These are phyloP conservation scores for Tetramorium bicarinatum DNA, from an alignment of 2,888 invertebrate genomes.

Conservation along the genomic window DNA sequence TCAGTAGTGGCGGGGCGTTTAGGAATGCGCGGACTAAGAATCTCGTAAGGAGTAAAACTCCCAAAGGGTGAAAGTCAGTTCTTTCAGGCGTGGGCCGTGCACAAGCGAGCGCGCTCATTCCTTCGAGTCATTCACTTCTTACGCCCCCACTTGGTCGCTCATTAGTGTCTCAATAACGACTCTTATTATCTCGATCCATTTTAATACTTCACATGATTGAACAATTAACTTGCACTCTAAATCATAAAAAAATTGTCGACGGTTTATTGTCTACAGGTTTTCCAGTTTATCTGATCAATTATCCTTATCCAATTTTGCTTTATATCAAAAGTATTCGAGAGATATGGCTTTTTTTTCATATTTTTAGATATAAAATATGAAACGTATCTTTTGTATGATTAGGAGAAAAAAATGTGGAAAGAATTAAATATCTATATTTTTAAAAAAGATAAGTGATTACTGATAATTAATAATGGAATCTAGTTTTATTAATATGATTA, in stretches of 20 bases:
- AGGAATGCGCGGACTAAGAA: slow-evolving; percentile 47
- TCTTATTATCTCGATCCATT: slow-evolving; percentile 17
- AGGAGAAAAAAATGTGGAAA: neutral
- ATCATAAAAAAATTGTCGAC: neutral
- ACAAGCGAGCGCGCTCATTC: slow-evolving; percentile 32
- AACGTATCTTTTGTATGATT: neutral
- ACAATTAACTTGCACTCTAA: slow-evolving; percentile 21
- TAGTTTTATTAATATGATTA: neutral
- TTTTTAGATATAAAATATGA: neutral
- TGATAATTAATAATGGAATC: neutral
- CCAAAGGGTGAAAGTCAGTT: slow-evolving; percentile 72
- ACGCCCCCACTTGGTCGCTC: slow-evolving; percentile 29
- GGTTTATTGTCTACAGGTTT: neutral
- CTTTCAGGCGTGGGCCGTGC: slow-evolving; percentile 70
- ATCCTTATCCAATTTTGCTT: neutral
- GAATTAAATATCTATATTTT: slow-evolving; percentile 2
- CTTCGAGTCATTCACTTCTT: slow-evolving; percentile 45
- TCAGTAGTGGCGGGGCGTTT: slow-evolving; percentile 28
- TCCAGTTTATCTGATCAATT: neutral
- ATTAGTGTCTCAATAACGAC: slow-evolving; percentile 31
- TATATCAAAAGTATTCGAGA: neutral
- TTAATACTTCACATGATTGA: neutral
- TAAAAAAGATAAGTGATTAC: neutral
- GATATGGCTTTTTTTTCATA: neutral
- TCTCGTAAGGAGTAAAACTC: slow-evolving; percentile 43